Conservation (phyloP, 2,888 invertebrate genomes). For the Isotomurus palustris region DNA sequence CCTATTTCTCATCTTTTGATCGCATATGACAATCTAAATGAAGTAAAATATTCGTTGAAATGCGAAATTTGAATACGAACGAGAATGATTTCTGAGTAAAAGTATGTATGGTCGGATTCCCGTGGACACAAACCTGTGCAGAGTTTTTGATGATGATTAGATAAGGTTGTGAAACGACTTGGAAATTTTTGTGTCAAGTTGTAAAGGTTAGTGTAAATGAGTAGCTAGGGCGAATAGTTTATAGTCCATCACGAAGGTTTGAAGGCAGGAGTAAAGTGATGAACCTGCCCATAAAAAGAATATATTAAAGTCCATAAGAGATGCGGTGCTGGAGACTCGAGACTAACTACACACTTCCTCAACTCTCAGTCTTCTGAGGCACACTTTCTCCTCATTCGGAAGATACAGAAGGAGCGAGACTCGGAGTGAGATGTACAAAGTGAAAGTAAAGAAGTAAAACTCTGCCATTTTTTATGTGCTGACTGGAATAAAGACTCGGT, state of each 20-base stretch:
- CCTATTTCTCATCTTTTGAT: no score
- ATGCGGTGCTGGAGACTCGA: neutral
- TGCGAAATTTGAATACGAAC: no score
- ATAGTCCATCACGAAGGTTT: conserved; percentile 29
- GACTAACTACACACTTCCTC: no score
- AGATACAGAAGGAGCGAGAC: conserved; percentile 4
- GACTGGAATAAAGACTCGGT: conserved; percentile 33
- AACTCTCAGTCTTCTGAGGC: no score
- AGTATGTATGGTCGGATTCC: no score
- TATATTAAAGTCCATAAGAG: neutral
- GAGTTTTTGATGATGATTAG: conserved; percentile 18
- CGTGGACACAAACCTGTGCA: no score
- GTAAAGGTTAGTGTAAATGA: conserved; percentile 23
- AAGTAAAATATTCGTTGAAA: no score
- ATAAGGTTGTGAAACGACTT: conserved; percentile 28
- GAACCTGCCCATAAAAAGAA: conserved; percentile 11
- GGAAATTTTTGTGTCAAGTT: conserved; percentile 28
- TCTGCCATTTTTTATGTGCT: conserved; percentile 29
- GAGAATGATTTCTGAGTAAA: no score
- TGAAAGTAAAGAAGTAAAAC: conserved; percentile 2
- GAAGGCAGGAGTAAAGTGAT: conserved; percentile 34
- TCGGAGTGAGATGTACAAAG: no score
- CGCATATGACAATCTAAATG: no score
- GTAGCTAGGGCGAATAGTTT: conserved; percentile 13
- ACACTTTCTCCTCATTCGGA: no score